Evolutionary conservation across 2,888 invertebrate genomes (phyloP).

Genomic region (Meloe dianella): DNA sequence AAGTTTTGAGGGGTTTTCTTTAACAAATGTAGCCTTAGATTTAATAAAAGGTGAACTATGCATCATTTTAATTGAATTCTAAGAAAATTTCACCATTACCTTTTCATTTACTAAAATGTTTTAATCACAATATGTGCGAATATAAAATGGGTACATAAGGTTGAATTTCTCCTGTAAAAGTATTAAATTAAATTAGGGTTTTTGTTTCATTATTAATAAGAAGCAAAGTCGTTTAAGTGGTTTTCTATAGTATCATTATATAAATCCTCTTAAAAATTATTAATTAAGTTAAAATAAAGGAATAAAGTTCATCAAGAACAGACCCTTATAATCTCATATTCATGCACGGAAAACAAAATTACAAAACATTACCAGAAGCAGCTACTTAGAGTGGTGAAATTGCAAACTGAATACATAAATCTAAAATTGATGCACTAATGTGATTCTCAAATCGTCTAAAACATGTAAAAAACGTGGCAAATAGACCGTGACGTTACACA

Average conservation of each 20-base stretch:
- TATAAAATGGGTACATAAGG: neutral
- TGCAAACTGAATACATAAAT: slow-evolving; percentile 41
- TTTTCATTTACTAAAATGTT: neutral
- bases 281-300: slow-evolving; percentile 24
- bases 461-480: neutral
- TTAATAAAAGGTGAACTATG: neutral
- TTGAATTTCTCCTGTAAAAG: neutral
- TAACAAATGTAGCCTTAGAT: neutral
- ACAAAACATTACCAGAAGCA: slow-evolving; percentile 36
- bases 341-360: slow-evolving; percentile 40
- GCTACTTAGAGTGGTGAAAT: slow-evolving; percentile 40
- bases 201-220: neutral
- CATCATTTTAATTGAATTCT: neutral
- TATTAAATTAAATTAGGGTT: neutral
- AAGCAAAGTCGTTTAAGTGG: neutral
- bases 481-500: too few species aligned
- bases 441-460: slow-evolving; percentile 24
- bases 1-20: neutral
- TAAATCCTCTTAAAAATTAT: slow-evolving; percentile 23
- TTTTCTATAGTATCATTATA: slow-evolving; percentile 13
- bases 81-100: neutral
- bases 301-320: slow-evolving; percentile 24
- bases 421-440: slow-evolving; percentile 41
- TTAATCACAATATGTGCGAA: neutral
- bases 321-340: slow-evolving; percentile 37